Percentiles rank a stretch among this genome's conserved stretches.
phyloP scores from a whole-genome alignment of 1,140 invertebrate species.

The Bombus difficillimus region DNA sequence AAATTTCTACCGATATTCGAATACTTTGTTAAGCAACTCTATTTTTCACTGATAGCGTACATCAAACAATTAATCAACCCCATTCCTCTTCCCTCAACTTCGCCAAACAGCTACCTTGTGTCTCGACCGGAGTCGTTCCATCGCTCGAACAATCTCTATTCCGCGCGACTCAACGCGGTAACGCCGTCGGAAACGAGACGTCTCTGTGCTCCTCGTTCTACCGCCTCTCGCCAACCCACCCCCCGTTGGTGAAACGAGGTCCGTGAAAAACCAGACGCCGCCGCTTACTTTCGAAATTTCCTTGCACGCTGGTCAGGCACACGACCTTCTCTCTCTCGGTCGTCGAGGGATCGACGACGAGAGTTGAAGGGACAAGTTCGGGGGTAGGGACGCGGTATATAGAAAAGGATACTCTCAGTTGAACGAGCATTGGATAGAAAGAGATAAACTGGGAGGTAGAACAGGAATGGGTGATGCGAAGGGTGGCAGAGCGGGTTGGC shows the following conservation, averaged over 20 bases:
- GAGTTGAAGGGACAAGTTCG: conserved; percentile 5
- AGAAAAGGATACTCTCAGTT: conserved; percentile 16
- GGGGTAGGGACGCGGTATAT: background rate
- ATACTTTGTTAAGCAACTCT: background rate
- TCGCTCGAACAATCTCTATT: conserved; percentile 9
- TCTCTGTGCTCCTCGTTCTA: background rate
- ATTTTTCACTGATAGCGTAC: background rate
- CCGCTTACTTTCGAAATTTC: conserved; percentile 52
- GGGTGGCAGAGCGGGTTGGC: conserved; percentile 44
- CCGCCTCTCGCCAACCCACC: no score
- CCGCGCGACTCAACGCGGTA: background rate
- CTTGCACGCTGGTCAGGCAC: conserved; percentile 67
- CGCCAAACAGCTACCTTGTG: background rate
- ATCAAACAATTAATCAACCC: background rate
- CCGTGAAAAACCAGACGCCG: conserved; percentile 38
- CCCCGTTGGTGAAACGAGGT: background rate
- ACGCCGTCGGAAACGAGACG: conserved; percentile 14
- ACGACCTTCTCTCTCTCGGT: conserved; percentile 57
- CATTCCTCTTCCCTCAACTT: background rate
- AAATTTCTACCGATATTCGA: background rate
- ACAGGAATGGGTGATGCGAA: background rate
- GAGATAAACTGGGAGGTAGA: background rate
- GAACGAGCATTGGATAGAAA: conserved; percentile 6
- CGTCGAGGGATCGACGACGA: conserved; percentile 28
- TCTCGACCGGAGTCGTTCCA: background rate